Evolutionary conservation across 2,113 vertebrate species (phyloP).

Genomic region (Ictidomys tridecemlineatus): DNA sequence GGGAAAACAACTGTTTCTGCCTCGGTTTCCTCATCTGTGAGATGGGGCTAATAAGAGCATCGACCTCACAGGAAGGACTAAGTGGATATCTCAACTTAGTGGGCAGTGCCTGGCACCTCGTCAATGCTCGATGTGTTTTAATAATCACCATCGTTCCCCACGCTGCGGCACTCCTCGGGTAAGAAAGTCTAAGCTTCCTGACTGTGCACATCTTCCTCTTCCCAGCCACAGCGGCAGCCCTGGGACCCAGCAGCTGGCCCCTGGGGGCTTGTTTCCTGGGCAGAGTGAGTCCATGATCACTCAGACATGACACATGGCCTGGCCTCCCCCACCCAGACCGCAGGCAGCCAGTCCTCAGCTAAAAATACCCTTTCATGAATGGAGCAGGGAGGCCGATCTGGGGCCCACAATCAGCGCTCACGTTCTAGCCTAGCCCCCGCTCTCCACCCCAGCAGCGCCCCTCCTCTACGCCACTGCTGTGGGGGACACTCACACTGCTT

Average conservation of each 20-base stretch:
- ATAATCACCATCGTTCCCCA: rapidly evolving
- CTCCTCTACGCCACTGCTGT: not conserved
- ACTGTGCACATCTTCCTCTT: not conserved
- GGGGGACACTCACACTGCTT: not conserved
- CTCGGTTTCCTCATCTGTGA: constrained; percentile 12
- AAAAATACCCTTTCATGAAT: constrained; percentile 78
- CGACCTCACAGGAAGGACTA: not conserved
- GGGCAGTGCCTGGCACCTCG: no score
- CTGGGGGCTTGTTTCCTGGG: constrained; percentile 53
- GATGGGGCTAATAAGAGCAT: not conserved
- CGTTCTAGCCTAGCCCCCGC: not conserved
- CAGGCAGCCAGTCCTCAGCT: constrained; percentile 54
- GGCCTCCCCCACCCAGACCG: constrained; percentile 21
- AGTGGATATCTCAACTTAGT: not conserved
- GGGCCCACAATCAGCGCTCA: constrained; percentile 53
- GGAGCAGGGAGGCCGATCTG: constrained; percentile 27
- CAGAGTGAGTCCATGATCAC: constrained; percentile 61
- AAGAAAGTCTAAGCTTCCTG: not conserved
- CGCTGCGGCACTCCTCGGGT: rapidly evolving
- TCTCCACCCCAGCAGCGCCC: not conserved
- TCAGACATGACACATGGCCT: constrained; percentile 77
- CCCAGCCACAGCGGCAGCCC: not conserved
- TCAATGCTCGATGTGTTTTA: rapidly evolving
- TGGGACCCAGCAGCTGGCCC: not conserved
- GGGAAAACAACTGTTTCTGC: not conserved